Base-by-base conservation (phyloP, 1,140 invertebrate genomes). In the Aphelinus certus region DNA sequence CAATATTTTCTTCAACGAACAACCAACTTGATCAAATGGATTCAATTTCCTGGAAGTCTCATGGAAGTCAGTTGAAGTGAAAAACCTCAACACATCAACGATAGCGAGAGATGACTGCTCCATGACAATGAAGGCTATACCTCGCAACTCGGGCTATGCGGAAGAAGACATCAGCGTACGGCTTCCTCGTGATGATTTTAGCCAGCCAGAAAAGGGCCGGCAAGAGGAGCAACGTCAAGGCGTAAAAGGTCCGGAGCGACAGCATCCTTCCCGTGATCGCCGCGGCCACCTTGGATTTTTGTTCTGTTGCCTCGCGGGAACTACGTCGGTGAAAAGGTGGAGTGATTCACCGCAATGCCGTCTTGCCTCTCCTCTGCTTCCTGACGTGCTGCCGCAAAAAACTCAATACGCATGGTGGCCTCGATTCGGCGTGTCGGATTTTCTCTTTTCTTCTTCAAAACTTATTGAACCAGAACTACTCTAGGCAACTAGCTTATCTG, bases 181-280 rank as follows among this genome's bases (percentile, higher is more conserved):
- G 68, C 60, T 77, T 77, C 43, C 58, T 73, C 7, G 74, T 65
- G 5, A 78, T n/a, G 10, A 73, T 76, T 7, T 68, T 73, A 43
- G 78, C 42, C 3, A 81, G 48, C 75, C 81, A 81, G 1, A 82
- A 61, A n/a, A 81, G 67, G 48, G 80, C 46, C 43, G 80, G 71
- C 63, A 82, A 60, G 48, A 80, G 57, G 45, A 84, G 67, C 63
- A 83, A 47, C 53, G 77, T 46, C 43, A 78, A 65, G 49, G 73
- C 64, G 70, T 80, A 80, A 78, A 81, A 77, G 48, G 76, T 80
- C 57, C 43, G 74, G 61, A 75, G 71, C 53, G 80, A 79, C 78
- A 77, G 63, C 79, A 76, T 79, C 61, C 6, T 26, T 26, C 26
- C 26, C 26, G 26, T 26, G 26, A 26, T 26, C 26, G 26, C 26